Evolutionary conservation across 2,113 vertebrate species (phyloP), one percentile per base, ranked within the genome.

Genomic region (Elgaria multicarinata): DNA sequence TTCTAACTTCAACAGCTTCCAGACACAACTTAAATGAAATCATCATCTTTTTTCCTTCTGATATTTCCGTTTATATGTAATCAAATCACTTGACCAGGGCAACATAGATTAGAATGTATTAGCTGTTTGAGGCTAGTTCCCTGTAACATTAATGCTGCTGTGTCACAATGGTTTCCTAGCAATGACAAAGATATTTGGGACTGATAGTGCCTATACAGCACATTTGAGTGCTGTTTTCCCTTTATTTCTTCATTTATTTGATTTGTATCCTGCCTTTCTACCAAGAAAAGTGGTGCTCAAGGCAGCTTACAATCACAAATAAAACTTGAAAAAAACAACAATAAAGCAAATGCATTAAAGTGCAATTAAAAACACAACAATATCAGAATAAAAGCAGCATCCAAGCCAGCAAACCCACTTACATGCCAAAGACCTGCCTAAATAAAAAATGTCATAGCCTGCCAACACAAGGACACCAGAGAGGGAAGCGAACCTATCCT

Each of bases 1-100:
- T 94, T 72, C 78, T 44, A 91, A 87, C 36, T 66, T 6, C 46
- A 39, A 66, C 64, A 86, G 78, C 36, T 66, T 94, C 22, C 69
- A 58, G 79, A 67, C 62, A 24, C 12, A 55, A 44, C 7, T 53
- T 53, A 14, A 58, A 72, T n/a, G 85, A 84, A 42, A 74, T 86
- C 87, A 53, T 62, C 92, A 83, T 80, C 87, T 90, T 83, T 82
- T 18, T 10, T 71, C 16, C 74, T 92, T 71, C 53, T 86, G 5
- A 33, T 82, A 66, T 36, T 80, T 74, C 90, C 89, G 2, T 74
- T 0, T 66, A 1, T 55, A 0, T 69, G n/a, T n/a, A n/a, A n/a
- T n/a, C n/a, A n/a, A n/a, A n/a, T n/a, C n/a, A n/a, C 46, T 42
- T 72, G 50, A 72, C 22, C n/a, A 72, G 67, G 39, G 24, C 58